Conservation (phyloP, 2,113 vertebrate species). For the Callospermophilus lateralis region DNA sequence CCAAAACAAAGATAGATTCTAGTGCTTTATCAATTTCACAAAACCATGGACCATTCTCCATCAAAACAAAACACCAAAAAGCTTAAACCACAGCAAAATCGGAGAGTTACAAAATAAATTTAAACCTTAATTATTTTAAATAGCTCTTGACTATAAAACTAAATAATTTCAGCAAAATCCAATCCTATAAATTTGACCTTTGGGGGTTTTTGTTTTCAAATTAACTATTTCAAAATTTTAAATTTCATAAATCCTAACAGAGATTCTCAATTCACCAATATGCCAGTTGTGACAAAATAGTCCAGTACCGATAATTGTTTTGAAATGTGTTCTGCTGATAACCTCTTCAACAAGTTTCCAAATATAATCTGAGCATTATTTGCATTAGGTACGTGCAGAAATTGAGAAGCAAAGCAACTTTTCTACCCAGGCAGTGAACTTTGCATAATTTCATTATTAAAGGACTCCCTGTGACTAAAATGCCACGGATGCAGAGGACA, state of each 20-base stretch:
- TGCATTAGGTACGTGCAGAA: background rate
- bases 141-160: background rate
- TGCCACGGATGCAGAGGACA: background rate
- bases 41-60: background rate
- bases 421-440: background rate
- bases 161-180: slow-evolving; percentile 52
- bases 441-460: slow-evolving; percentile 32
- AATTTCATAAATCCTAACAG: background rate
- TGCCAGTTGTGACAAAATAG: background rate
- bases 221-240: slow-evolving; percentile 32
- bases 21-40: background rate
- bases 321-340: background rate
- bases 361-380: background rate
- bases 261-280: background rate
- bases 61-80: background rate
- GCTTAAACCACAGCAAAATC: background rate
- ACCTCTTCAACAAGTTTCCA: background rate
- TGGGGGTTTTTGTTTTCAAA: background rate
- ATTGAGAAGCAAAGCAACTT: background rate
- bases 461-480: background rate
- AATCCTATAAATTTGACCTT: background rate
- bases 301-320: background rate
- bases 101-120: background rate
- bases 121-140: background rate
- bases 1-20: background rate